Evolutionary conservation across 2,797 vertebrate genomes (phyloP).

Genomic region (Scleropages formosus): DNA sequence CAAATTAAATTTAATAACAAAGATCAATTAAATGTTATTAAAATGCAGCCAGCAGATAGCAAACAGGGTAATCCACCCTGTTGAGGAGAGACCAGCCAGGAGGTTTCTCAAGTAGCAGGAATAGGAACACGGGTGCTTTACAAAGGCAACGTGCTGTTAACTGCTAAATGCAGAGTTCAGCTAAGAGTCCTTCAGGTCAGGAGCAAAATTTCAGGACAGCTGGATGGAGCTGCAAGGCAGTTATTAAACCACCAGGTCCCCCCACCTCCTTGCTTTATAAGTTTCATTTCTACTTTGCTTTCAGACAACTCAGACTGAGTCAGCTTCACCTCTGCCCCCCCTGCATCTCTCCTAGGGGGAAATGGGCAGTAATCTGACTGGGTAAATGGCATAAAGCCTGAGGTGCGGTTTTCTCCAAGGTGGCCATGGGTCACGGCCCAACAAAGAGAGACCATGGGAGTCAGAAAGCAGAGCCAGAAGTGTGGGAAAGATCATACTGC

Average conservation of each 20-base stretch:
- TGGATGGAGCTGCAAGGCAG: not conserved
- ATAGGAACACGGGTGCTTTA: not conserved
- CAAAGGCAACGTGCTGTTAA: not conserved
- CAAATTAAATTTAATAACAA: constrained; percentile 43
- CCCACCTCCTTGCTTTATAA: not conserved
- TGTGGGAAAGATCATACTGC: too few species aligned
- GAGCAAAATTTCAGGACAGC: not conserved
- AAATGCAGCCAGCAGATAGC: constrained; percentile 67
- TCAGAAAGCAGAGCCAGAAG: not conserved
- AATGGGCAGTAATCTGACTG: constrained; percentile 40
- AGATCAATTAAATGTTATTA: constrained; percentile 65
- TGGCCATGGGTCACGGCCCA: constrained; percentile 18
- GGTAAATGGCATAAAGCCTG: not conserved
- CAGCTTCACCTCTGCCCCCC: constrained; percentile 16
- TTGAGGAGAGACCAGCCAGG: constrained; percentile 18
- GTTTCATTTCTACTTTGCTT: not conserved
- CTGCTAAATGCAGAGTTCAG: too few species aligned
- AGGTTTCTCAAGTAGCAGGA: not conserved
- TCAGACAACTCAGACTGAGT: constrained; percentile 13
- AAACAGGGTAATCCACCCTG: constrained; percentile 44
- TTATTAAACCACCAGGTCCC: not conserved
- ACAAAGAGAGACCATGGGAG: not conserved
- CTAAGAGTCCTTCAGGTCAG: too few species aligned
- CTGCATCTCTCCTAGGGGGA: constrained; percentile 34
- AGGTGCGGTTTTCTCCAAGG: constrained; percentile 40